Evolutionary conservation across 2,888 invertebrate genomes (phyloP), one percentile per base, ranked within the genome.

Genomic region (Invenusta paracnida): DNA sequence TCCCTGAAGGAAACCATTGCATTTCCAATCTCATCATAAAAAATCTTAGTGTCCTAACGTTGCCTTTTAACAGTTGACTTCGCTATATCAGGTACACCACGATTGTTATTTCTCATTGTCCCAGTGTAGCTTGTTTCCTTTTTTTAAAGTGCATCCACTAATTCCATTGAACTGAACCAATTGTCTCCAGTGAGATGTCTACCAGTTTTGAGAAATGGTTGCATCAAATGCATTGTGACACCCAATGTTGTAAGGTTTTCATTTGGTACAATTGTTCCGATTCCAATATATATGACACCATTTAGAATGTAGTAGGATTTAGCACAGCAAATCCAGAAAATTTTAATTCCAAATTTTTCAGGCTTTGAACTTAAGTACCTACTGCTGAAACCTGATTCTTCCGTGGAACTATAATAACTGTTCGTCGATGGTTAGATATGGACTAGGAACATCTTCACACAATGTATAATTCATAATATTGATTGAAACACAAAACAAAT

Each of bases 401-500:
- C 28, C 28, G n/a, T 79, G 81, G n/a, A 79, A 79, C 28, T 79
- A 5, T 11, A 79, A n/a, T 11, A 79, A n/a, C 81, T 79, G 28
- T 28, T 79, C 81, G 28, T 79, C 81, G 2, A 79, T n/a, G 11
- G 81, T 79, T 5, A 79, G 81, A 5, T n/a, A 79, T 11, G 5
- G 5, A 79, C 81, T 79, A n/a, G 81, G 81, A 5, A 79, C 81
- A 79, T 79, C n/a, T n/a, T n/a, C n/a, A n/a, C n/a, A n/a, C n/a
- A n/a, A n/a, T n/a, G n/a, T n/a, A n/a, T n/a, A n/a, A n/a, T n/a
- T n/a, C n/a, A n/a, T n/a, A n/a, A n/a, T n/a, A n/a, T n/a, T n/a
- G n/a, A n/a, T n/a, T n/a, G n/a, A n/a, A n/a, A n/a, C n/a, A n/a
- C n/a, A n/a, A n/a, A n/a, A n/a, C n/a, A n/a, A n/a, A n/a, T n/a